A percentile compares a stretch with the other conserved stretches of the same genome.
Conservation (phyloP, 2,797 vertebrate genomes). For the Falco novaeseelandiae region DNA sequence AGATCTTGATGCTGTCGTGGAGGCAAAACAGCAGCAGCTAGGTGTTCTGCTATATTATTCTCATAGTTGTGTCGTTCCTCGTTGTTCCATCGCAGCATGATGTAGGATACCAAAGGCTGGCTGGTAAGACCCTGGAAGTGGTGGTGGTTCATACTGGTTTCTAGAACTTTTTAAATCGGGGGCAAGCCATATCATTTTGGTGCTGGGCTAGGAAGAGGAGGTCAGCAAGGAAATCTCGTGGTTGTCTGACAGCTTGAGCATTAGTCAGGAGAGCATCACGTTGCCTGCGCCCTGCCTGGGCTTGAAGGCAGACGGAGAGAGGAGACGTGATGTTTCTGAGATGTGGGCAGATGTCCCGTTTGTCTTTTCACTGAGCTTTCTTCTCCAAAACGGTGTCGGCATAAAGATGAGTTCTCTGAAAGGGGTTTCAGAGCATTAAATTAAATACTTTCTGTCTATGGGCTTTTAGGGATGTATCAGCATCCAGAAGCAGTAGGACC, state of each 20-base stretch:
- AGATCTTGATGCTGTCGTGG: not conserved
- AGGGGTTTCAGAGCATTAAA: not conserved
- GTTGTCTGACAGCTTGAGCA: not conserved
- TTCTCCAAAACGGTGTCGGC: not conserved
- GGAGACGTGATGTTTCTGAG: not conserved
- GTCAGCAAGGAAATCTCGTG: not conserved
- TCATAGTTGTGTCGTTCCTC: not conserved
- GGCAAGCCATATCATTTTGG: not conserved
- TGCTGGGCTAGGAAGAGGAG: not conserved
- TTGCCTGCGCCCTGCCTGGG: not conserved
- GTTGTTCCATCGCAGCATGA: not conserved
- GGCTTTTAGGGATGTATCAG: not conserved
- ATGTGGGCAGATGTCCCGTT: not conserved
- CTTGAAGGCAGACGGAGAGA: not conserved
- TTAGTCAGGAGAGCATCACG: rapidly evolving
- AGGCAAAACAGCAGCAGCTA: not conserved
- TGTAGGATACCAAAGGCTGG: not conserved
- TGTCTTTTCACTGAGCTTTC: not conserved
- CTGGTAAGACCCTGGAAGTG: not conserved
- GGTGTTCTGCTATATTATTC: not conserved
- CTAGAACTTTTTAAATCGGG: not conserved
- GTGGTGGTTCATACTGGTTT: not conserved
- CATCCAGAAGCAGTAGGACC: not conserved
- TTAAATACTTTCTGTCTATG: not conserved
- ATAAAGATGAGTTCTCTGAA: not conserved